phyloP scores from a whole-genome alignment of 2,113 vertebrate species.

The Myotis lucifugus region DNA sequence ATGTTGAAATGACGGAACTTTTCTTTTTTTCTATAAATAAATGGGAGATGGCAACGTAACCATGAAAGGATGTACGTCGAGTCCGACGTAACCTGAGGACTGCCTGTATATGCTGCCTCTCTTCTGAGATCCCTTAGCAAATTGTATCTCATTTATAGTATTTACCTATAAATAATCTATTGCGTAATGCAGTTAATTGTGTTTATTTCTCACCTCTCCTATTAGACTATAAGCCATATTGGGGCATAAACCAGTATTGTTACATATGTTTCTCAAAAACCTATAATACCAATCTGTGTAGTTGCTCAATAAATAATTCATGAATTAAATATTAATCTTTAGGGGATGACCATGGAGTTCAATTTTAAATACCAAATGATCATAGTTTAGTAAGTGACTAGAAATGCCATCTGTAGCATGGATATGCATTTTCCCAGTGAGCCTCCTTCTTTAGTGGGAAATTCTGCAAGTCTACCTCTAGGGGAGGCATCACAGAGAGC shows the following conservation, averaged over 20 bases:
- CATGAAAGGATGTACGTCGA: too few species aligned
- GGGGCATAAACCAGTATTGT: neutral
- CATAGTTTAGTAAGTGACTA: neutral
- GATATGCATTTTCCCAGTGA: neutral
- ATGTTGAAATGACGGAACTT: too few species aligned
- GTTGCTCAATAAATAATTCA: conserved; percentile 52
- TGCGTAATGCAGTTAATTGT: neutral
- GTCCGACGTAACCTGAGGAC: too few species aligned
- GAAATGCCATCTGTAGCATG: neutral
- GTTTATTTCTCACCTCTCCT: neutral
- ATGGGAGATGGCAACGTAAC: too few species aligned
- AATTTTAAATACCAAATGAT: conserved; percentile 47
- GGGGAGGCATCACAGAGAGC: neutral
- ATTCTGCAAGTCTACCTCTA: neutral
- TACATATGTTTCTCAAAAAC: neutral
- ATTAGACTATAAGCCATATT: neutral
- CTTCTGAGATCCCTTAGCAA: neutral
- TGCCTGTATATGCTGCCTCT: neutral
- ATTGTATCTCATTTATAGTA: neutral
- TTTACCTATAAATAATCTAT: neutral
- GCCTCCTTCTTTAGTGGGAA: neutral
- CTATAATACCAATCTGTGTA: neutral
- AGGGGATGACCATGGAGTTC: neutral
- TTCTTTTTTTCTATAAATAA: too few species aligned
- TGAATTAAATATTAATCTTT: conserved; percentile 25